A percentile compares a stretch with the other conserved stretches of the same genome.
phyloP scores from a whole-genome alignment of 37 sponge, comb jelly and placozoan species.

The Dysidea cf. avara region DNA sequence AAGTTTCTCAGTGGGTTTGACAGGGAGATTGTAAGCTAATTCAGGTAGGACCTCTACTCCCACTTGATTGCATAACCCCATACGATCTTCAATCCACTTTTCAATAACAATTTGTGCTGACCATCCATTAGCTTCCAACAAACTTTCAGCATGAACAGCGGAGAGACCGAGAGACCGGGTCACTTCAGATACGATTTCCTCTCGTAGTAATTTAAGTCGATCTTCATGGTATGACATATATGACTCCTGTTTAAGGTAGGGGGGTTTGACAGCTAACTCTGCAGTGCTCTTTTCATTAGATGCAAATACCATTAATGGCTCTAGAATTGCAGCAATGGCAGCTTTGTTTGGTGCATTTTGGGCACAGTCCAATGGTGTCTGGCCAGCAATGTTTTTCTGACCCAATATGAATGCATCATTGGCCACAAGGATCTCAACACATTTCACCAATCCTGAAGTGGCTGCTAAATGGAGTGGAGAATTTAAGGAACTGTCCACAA shows the following conservation, averaged over 20 bases:
- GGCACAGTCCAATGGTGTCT: conserved; percentile 34
- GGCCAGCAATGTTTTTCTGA: too few relatives aligned
- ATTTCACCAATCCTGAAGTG: too few relatives aligned
- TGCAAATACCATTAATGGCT: conserved; percentile 28
- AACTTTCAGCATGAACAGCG: too few relatives aligned
- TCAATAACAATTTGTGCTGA: too few relatives aligned
- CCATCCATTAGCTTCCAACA: too few relatives aligned
- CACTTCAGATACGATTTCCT: too few relatives aligned
- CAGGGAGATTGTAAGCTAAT: conserved; percentile 7
- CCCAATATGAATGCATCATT: too few relatives aligned
- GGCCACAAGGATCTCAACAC: too few relatives aligned
- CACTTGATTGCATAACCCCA: conserved; percentile 8
- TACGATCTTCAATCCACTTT: conserved; percentile 17
- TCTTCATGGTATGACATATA: conserved; percentile 10
- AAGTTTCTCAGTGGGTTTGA: not conserved
- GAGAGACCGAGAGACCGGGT: too few relatives aligned
- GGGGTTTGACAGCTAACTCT: not conserved
- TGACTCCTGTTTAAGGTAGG: conserved; percentile 17
- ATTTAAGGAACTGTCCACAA: too few relatives aligned
- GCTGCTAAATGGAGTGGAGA: too few relatives aligned
- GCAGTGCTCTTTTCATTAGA: not conserved
- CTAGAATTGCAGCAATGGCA: conserved; percentile 16
- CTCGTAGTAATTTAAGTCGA: too few relatives aligned
- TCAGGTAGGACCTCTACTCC: conserved; percentile 12
- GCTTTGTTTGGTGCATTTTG: not conserved